Evolutionary conservation across 2,888 invertebrate genomes (phyloP), one percentile per base, ranked within the genome.

Genomic region (Catotricha subobsoleta): DNA sequence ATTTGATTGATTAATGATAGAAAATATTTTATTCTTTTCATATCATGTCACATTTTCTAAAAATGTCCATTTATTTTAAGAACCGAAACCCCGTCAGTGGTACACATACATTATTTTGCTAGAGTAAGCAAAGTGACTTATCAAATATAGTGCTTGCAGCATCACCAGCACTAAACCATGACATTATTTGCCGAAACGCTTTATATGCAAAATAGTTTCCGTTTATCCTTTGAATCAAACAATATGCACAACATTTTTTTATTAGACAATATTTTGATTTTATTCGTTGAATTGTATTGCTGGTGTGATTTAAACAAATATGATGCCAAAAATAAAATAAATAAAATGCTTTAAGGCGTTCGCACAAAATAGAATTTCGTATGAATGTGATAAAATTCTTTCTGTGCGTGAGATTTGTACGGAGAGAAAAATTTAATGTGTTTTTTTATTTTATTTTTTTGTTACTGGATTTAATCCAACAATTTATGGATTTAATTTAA

Each of bases 161-260:
- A 19, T 20, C 10, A 20, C 21, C 21, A 33, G 12, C 7, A 10
- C 33, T n/a, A n/a, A 34, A 13, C 4, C 15, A 4, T 4, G 23
- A 36, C 8, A 18, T 21, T 19, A 35, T 25, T 25, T 36, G 21
- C 21, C 15, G 40, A 40, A 23, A 34, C 40, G 40, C 34, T 40
- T 34, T 40, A 40, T 40, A 40, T 40, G 40, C 33, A 40, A 40
- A 40, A 40, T 40, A 40, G 40, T 40, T 27, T 23, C 13, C 19
- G 6, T 16, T 40, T 40, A 40, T 40, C 28, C 40, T 15, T 40
- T 40, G 23, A 33, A 40, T 19, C 25, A 33, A 34, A 40, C 12
- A 21, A 40, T 31, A 31, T 39, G 21, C 31, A 15, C 31, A 39
- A n/a, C 16, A 20, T 19, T 15, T 33, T 33, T 33, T 33, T 15